phyloP scores from a whole-genome alignment of 2,888 invertebrate genomes.

The Microctonus aethiopoides region DNA sequence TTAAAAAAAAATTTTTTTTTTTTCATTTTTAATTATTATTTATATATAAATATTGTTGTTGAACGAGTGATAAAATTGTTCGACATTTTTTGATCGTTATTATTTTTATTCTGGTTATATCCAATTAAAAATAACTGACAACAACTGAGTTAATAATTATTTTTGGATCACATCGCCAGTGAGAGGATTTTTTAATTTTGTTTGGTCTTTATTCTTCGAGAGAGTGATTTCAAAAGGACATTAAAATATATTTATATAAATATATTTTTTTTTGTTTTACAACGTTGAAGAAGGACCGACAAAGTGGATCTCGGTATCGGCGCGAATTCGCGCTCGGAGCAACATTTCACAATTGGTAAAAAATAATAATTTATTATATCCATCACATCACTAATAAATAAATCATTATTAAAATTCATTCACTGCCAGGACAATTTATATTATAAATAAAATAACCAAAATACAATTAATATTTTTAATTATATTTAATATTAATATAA shows the following conservation, averaged over 20 bases:
- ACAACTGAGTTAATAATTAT: not conserved
- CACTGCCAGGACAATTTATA: too few species aligned
- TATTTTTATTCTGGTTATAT: not conserved
- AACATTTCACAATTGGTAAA: conserved; percentile 65
- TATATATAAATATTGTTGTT: too few species aligned
- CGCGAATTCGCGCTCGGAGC: conserved; percentile 50
- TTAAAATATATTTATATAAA: conserved; percentile 3
- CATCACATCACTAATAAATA: too few species aligned
- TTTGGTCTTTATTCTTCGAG: not conserved
- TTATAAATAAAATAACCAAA: too few species aligned
- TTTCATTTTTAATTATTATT: not conserved
- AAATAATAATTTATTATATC: conserved; percentile 13
- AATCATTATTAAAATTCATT: too few species aligned
- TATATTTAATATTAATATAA: not conserved
- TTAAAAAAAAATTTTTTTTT: not conserved
- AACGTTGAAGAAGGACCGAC: conserved; percentile 29
- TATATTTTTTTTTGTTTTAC: conserved; percentile 9
- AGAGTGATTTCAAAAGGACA: conserved; percentile 2
- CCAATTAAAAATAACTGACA: not conserved
- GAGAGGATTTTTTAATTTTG: conserved; percentile 8
- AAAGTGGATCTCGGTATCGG: conserved; percentile 60
- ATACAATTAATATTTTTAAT: not conserved
- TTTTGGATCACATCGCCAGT: conserved; percentile 14
- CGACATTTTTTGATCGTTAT: not conserved
- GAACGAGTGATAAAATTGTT: not conserved